Evolutionary conservation across 1,140 invertebrate genomes (phyloP), one percentile per base, ranked within the genome.

Genomic region (Saxidomus purpurata): DNA sequence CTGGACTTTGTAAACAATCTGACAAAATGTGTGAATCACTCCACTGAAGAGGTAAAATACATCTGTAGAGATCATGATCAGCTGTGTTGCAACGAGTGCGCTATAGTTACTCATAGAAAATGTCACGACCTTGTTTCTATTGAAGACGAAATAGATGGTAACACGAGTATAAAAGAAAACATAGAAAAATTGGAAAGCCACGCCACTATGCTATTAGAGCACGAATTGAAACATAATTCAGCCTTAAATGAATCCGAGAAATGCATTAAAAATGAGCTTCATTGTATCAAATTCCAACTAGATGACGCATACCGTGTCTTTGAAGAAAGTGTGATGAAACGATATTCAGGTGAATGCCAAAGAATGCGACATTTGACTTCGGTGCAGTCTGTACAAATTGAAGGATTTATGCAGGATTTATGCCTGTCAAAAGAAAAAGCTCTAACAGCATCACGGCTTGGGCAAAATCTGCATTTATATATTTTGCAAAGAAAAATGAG

Each of bases 11-110:
- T 76, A 0, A 76, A 76, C 6, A 25, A 22, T 1, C 40, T 76
- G 1, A 76, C 71, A 49, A 40, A 76, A 49, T 76, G 71, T 49
- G 1, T 19, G 13, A n/a, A 76, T 0, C 71, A 76, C n/a, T 9
- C 17, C 4, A 8, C 1, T 13, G 71, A 76, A 49, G 71, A 76
- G 28, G 19, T 76, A 9, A 76, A 76, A 49, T 76, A 76, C 22
- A 47, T 76, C 17, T 76, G 71, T n/a, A 76, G 49, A 25, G 71
- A 76, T 25, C 71, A 76, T 49, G 40, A 76, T 47, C 71, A 76
- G 22, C 15, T 76, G 22, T 76, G 71, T 49, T 76, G 71, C 40
- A 76, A 76, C 25, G 71, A 76, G 38, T 76, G 71, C 49, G 71
- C 71, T 43, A 76, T 76, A 3, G 6, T 43, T 22, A 19, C n/a